phyloP scores from a whole-genome alignment of 2,888 invertebrate species.

The Apodemia mormo region DNA sequence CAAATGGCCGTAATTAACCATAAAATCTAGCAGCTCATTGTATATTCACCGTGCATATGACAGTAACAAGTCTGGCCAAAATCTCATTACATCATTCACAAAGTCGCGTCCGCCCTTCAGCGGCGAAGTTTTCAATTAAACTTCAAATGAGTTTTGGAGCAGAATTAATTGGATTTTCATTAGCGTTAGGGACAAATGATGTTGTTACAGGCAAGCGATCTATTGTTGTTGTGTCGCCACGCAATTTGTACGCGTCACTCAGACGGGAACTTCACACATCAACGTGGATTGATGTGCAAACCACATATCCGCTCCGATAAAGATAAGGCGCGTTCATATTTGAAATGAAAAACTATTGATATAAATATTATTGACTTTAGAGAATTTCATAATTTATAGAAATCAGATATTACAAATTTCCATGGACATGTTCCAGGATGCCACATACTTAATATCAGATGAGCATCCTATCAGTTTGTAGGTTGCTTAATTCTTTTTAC shows the following conservation, averaged over 20 bases:
- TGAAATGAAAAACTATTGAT: background rate
- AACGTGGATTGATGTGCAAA: conserved; percentile 40
- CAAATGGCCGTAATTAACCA: conserved; percentile 62
- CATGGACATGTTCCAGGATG: too few species aligned
- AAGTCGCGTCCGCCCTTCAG: conserved; percentile 59
- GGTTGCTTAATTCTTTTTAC: too few species aligned
- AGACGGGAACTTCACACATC: conserved; percentile 57
- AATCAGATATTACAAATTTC: too few species aligned
- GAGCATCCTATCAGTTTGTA: too few species aligned
- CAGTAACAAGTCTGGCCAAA: conserved; percentile 70
- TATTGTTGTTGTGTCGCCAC: conserved; percentile 56
- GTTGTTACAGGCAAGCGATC: conserved; percentile 73
- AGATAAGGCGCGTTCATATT: conserved; percentile 20
- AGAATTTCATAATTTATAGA: background rate
- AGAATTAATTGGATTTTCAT: conserved; percentile 80
- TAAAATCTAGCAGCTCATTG: conserved; percentile 62
- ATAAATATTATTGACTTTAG: too few species aligned
- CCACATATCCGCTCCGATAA: conserved; percentile 33
- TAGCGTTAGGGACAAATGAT: conserved; percentile 74
- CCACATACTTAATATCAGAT: too few species aligned
- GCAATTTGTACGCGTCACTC: conserved; percentile 75
- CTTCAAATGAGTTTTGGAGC: conserved; percentile 78
- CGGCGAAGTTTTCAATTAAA: conserved; percentile 78
- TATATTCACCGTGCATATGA: conserved; percentile 72
- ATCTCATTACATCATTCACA: conserved; percentile 76